Evolutionary conservation across 2,797 vertebrate species (phyloP), one percentile per base, ranked within the genome.

Genomic region (Coccyzus lansbergi): DNA sequence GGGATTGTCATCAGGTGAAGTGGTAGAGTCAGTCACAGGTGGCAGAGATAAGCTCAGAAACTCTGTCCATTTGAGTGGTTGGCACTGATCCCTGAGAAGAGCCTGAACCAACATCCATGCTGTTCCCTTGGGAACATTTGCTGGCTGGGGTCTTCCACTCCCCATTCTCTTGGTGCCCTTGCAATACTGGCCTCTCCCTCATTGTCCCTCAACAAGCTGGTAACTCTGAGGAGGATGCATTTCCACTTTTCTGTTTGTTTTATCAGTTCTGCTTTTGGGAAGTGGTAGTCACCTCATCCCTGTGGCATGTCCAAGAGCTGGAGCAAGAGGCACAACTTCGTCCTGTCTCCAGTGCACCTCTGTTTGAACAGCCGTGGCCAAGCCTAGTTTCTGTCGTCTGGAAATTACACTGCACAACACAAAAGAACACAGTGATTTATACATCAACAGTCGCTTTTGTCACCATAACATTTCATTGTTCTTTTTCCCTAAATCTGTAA

Each of bases 401-500:
- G 55, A 82, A 95, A 90, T 94, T 76, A 70, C 36, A 29, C 51
- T 76, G 77, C 69, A 33, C 2, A 6, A 74, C 63, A 85, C 75
- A 89, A 74, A 83, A 59, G 78, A 91, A 86, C 4, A 0, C 77
- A 77, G 81, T 79, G 76, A 92, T 86, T 84, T 86, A 69, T 78
- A 67, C 71, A 83, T 92, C 85, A 93, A 44, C 84, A 68, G 88
- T 86, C 1, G 12, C 84, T 94, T 95, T 95, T 95, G 84, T 93
- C 94, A 75, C 90, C 86, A 83, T 94, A 87, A 91, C 78, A 84
- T 86, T 89, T 51, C 82, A 88, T 83, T 95, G 95, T 92, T 94
- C 53, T 94, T 96, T 88, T 94, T 65, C 86, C 81, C 83, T 83
- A 90, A 93, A 93, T 89, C 94, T 95, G 58, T 83, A 93, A 77